phyloP scores from a whole-genome alignment of 2,797 vertebrate genomes.

The Discoglossus pictus region DNA sequence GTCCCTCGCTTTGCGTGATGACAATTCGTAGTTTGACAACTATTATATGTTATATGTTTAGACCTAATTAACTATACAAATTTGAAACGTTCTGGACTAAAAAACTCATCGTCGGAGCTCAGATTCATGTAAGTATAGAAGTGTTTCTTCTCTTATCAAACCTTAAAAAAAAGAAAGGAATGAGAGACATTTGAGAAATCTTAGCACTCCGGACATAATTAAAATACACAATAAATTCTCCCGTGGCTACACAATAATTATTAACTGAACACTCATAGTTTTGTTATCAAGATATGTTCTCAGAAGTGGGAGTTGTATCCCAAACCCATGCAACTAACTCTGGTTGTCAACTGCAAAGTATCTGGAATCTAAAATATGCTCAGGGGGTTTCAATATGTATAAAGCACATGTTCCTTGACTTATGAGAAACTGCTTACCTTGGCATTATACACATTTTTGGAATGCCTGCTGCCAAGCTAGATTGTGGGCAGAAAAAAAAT shows the following conservation, averaged over 20 bases:
- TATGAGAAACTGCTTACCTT: slow-evolving; percentile 46
- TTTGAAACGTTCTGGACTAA: too few species aligned
- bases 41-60: too few species aligned
- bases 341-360: slow-evolving; percentile 22
- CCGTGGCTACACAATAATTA: background rate
- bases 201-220: slow-evolving; percentile 8
- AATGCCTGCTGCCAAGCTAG: slow-evolving; percentile 42
- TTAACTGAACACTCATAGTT: slow-evolving; percentile 12
- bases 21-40: too few species aligned
- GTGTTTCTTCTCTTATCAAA: too few species aligned
- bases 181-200: slow-evolving; percentile 18
- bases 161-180: too few species aligned
- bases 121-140: too few species aligned
- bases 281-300: slow-evolving; percentile 18
- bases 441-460: slow-evolving; percentile 36
- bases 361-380: slow-evolving; percentile 41
- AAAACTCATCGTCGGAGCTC: too few species aligned
- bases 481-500: slow-evolving; percentile 34
- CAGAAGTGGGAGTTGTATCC: slow-evolving; percentile 31
- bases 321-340: slow-evolving; percentile 22
- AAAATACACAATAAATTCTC: slow-evolving; percentile 8
- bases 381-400: slow-evolving; percentile 33
- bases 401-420: slow-evolving; percentile 34
- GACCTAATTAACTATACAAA: too few species aligned
- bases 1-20: too few species aligned